phyloP scores from a whole-genome alignment of 2,888 invertebrate genomes.

The Eupithecia subumbrata region DNA sequence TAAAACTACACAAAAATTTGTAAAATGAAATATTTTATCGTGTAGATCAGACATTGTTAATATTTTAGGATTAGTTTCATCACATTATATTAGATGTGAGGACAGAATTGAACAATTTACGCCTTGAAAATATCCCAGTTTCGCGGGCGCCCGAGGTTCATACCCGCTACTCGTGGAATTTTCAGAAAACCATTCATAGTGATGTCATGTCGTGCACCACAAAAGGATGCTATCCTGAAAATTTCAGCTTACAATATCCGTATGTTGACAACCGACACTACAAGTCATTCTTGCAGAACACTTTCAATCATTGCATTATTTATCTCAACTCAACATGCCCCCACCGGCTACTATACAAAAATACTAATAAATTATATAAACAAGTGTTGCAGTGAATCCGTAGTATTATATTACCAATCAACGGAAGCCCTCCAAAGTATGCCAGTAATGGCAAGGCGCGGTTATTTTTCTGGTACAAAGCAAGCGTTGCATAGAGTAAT shows the following conservation, averaged over 20 bases:
- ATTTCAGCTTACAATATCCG: background rate
- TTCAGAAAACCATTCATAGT: background rate
- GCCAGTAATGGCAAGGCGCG: conserved; percentile 55
- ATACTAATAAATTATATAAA: background rate
- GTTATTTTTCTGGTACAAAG: conserved; percentile 63
- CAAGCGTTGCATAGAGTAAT: conserved; percentile 67
- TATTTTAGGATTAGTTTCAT: too few species aligned
- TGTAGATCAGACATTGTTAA: too few species aligned
- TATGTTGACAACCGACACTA: background rate
- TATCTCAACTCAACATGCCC: background rate
- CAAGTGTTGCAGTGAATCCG: conserved; percentile 34
- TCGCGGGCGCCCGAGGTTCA: too few species aligned
- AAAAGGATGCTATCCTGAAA: background rate
- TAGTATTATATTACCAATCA: conserved; percentile 53
- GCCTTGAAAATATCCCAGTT: too few species aligned
- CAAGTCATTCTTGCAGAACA: background rate
- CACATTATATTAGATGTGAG: too few species aligned
- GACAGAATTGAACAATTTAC: too few species aligned
- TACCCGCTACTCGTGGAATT: background rate
- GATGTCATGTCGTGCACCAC: background rate
- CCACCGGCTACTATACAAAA: background rate
- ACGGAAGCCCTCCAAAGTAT: conserved; percentile 61
- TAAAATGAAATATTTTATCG: too few species aligned
- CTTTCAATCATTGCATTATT: background rate
- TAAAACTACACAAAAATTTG: too few species aligned